Evolutionary conservation across 2,888 invertebrate species (phyloP).

Genomic region (Lasius platythorax): DNA sequence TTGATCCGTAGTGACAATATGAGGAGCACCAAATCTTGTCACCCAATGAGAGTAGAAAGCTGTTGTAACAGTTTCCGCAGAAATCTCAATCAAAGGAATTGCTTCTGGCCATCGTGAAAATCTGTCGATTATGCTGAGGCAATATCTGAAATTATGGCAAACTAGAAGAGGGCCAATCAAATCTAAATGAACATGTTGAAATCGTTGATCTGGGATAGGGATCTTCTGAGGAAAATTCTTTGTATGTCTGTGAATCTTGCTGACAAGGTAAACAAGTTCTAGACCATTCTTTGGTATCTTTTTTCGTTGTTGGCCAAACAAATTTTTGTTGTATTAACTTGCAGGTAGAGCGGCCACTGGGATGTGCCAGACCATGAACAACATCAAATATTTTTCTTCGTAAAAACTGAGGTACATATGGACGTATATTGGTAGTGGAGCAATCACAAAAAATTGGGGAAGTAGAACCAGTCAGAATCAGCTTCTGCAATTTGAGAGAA

Average conservation of each 20-base stretch:
- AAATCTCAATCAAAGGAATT: background rate
- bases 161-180: background rate
- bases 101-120: background rate
- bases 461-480: too few relatives aligned
- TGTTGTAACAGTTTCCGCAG: background rate
- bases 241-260: background rate
- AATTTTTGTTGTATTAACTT: background rate
- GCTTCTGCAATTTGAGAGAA: too few relatives aligned
- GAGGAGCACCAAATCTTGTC: background rate
- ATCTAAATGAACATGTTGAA: background rate
- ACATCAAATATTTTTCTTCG: background rate
- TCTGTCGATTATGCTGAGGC: background rate
- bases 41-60: background rate
- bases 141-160: background rate
- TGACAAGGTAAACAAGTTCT: background rate
- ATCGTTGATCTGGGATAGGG: background rate
- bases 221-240: background rate
- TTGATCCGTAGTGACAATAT: background rate
- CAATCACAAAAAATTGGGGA: too few relatives aligned
- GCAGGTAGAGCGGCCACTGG: background rate
- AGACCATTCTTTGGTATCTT: background rate
- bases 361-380: background rate
- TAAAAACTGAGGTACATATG: too few relatives aligned
- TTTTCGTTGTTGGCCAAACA: background rate
- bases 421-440: too few relatives aligned